Conservation (phyloP, 2,113 vertebrate species). For the Passerina amoena region DNA sequence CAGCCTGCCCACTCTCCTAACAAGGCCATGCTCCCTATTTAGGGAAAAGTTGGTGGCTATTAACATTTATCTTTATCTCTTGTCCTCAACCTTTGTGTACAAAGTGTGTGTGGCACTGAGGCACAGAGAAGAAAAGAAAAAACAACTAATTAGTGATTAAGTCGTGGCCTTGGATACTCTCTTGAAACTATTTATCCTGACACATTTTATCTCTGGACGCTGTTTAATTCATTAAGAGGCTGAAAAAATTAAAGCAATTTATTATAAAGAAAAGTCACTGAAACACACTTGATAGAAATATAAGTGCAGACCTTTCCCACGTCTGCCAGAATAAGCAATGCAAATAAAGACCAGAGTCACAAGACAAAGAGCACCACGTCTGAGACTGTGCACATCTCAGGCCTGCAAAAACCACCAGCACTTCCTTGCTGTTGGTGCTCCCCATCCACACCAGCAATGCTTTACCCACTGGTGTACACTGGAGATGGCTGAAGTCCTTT, state of each 20-base stretch:
- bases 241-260: neutral
- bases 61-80: neutral
- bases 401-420: neutral
- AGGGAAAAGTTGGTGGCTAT: neutral
- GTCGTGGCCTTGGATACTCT: neutral
- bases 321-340: neutral
- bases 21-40: neutral
- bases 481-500: neutral
- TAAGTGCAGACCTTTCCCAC: neutral
- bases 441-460: rapidly evolving
- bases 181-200: conserved; percentile 1
- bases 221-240: neutral
- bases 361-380: neutral
- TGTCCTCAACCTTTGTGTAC: neutral
- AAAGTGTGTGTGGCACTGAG: neutral
- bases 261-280: neutral
- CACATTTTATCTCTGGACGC: neutral
- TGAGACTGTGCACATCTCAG: neutral
- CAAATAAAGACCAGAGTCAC: neutral
- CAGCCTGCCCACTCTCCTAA: neutral
- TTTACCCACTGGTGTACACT: neutral
- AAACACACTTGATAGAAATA: neutral
- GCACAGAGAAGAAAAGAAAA: neutral
- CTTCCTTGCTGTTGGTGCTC: neutral
- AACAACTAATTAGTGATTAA: neutral